These are phyloP conservation scores for Engraulis encrasicolus DNA, from an alignment of 2,113 vertebrate species.

Conservation along the genomic window DNA sequence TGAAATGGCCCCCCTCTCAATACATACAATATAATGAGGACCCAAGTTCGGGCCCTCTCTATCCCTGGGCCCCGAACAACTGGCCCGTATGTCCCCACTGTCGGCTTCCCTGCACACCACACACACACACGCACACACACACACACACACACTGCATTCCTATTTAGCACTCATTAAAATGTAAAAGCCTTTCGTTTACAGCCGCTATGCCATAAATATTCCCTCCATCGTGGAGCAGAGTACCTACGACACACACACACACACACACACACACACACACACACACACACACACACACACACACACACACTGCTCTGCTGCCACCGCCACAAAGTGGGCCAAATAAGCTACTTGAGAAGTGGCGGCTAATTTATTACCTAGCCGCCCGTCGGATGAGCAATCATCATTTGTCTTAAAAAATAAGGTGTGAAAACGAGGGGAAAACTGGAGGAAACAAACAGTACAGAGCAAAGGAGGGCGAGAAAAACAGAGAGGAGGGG, in stretches of 20 bases:
- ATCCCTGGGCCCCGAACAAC: too few species aligned
- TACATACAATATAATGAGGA: too few species aligned
- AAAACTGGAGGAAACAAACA: neutral
- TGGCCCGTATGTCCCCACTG: too few species aligned
- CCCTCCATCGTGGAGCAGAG: slow-evolving; percentile 45
- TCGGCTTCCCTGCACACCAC: too few species aligned
- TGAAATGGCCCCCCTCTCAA: too few species aligned
- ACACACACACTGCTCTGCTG: too few species aligned
- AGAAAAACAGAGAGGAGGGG: neutral
- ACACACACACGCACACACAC: too few species aligned
- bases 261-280: too few species aligned
- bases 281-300: neutral
- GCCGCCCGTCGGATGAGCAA: slow-evolving; percentile 45
- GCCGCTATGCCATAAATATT: slow-evolving; percentile 85
- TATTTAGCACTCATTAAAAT: slow-evolving; percentile 90
- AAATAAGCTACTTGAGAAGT: slow-evolving; percentile 54
- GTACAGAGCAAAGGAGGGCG: neutral
- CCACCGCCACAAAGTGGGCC: slow-evolving; percentile 52
- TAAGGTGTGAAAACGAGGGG: neutral
- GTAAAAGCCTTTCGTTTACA: slow-evolving; percentile 86
- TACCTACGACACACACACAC: too few species aligned
- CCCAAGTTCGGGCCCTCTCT: too few species aligned
- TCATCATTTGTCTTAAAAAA: slow-evolving; percentile 53
- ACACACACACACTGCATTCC: too few species aligned
- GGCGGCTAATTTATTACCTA: slow-evolving; percentile 53